A percentile compares a stretch with the other conserved stretches of the same genome.
Evolutionary conservation across 1,140 invertebrate species (phyloP).

Genomic region (Oreohelix idahoensis): DNA sequence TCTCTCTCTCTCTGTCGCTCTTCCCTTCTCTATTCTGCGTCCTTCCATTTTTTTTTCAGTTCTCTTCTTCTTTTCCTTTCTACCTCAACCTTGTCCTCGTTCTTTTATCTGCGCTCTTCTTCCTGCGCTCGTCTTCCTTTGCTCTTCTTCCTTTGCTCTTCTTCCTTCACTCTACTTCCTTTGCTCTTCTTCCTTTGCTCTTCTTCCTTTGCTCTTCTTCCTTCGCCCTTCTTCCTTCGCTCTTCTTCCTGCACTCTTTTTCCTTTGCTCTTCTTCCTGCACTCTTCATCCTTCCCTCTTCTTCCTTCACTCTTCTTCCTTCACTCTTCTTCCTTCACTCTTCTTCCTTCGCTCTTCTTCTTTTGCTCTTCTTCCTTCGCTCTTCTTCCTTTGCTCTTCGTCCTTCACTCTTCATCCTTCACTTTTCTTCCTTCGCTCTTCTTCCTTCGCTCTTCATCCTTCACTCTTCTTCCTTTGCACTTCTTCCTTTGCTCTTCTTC

Average conservation of each 20-base stretch:
- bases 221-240: no score
- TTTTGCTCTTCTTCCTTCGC: not conserved
- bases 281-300: no score
- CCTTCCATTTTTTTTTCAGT: not conserved
- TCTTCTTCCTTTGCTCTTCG: not conserved
- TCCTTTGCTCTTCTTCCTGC: not conserved
- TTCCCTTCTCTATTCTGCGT: no score
- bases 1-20: constrained; percentile 23
- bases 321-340: no score
- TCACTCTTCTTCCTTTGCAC: not conserved
- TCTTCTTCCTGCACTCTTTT: not conserved
- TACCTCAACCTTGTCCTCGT: constrained; percentile 15
- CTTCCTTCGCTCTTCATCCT: not conserved
- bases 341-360: not conserved
- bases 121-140: constrained; percentile 4
- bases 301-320: no score
- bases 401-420: no score
- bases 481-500: no score
- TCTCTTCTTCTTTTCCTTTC: not conserved
- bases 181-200: no score
- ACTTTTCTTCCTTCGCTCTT: not conserved
- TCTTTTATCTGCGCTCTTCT: constrained; percentile 32
- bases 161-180: not conserved
- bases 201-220: no score
- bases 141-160: not conserved